These are phyloP conservation scores for Rambutsinella grinnellia DNA, from an alignment of 2,888 invertebrate genomes.

Conservation along the genomic window DNA sequence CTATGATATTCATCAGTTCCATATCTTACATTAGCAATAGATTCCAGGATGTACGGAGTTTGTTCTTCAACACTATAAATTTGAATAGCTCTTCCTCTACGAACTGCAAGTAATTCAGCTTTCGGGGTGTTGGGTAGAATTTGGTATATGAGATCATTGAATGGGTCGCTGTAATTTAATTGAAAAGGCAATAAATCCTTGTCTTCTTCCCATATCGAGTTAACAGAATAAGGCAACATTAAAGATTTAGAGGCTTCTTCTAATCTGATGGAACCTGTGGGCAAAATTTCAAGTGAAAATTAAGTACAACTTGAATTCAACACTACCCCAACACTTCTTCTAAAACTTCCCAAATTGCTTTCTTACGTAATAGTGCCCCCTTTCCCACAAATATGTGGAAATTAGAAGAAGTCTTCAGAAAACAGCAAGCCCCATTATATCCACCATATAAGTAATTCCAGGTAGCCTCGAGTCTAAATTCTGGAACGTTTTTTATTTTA, in stretches of 20 bases:
- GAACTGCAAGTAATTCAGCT: constrained; percentile 36
- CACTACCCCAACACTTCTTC: not conserved
- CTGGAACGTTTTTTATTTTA: constrained; percentile 49
- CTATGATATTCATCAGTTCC: constrained; percentile 14
- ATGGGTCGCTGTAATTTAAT: constrained; percentile 19
- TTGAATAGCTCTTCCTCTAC: constrained; percentile 59
- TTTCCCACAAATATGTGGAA: constrained; percentile 46
- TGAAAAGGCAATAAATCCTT: constrained; percentile 17
- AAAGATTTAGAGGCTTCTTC: constrained; percentile 15
- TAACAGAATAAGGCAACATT: constrained; percentile 45
- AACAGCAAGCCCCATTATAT: constrained; percentile 56
- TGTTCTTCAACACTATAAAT: constrained; percentile 46
- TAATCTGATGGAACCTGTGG: constrained; percentile 51
- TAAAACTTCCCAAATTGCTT: constrained; percentile 2
- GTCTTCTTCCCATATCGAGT: constrained; percentile 59
- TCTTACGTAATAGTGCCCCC: constrained; percentile 59
- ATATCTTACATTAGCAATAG: constrained; percentile 52
- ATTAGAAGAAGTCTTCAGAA: constrained; percentile 11
- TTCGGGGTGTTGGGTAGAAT: constrained; percentile 38
- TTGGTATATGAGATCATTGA: constrained; percentile 55
- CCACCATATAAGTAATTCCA: constrained; percentile 62
- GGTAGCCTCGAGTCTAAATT: constrained; percentile 52
- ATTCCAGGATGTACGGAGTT: constrained; percentile 40
- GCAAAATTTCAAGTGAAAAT: no score
- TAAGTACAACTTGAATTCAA: constrained; percentile 3